Conservation (phyloP, 2,888 invertebrate genomes). For the Harpagoxenus sublaevis region DNA sequence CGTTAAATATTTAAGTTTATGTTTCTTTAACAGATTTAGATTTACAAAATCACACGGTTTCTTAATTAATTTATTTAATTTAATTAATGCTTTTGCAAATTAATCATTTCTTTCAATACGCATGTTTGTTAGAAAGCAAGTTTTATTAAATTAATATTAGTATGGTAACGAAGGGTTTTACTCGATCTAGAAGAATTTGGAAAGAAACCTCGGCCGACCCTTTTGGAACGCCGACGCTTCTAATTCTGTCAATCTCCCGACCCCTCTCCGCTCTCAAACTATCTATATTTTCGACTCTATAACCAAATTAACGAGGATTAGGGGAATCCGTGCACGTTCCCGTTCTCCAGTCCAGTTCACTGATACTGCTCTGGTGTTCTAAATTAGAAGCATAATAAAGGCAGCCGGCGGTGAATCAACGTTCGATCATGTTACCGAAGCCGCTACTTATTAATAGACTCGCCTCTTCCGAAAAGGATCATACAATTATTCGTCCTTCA, state of each 20-base stretch:
- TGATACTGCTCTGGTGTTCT: conserved; percentile 17
- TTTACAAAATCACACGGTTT: neutral
- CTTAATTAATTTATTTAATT: neutral
- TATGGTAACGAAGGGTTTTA: neutral
- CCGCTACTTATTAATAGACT: conserved; percentile 46
- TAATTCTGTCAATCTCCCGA: conserved; percentile 66
- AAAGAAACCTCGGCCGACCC: conserved; percentile 33
- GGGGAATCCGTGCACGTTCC: conserved; percentile 15
- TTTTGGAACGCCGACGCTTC: conserved; percentile 64
- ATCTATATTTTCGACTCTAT: conserved; percentile 31
- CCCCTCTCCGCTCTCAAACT: neutral
- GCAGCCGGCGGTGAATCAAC: conserved; percentile 47
- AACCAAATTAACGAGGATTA: conserved; percentile 42
- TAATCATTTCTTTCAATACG: neutral
- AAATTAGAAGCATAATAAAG: conserved; percentile 57
- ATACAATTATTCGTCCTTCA: conserved; percentile 33
- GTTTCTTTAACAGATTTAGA: neutral
- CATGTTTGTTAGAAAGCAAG: neutral
- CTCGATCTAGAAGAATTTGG: conserved; percentile 10
- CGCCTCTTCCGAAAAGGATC: conserved; percentile 2
- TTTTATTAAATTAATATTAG: neutral
- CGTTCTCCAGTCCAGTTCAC: conserved; percentile 40
- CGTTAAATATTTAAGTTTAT: neutral
- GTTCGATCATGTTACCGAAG: conserved; percentile 53
- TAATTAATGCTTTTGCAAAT: neutral